Base-by-base conservation (phyloP, 1,140 invertebrate genomes). In the Caenorhabditis remanei region DNA sequence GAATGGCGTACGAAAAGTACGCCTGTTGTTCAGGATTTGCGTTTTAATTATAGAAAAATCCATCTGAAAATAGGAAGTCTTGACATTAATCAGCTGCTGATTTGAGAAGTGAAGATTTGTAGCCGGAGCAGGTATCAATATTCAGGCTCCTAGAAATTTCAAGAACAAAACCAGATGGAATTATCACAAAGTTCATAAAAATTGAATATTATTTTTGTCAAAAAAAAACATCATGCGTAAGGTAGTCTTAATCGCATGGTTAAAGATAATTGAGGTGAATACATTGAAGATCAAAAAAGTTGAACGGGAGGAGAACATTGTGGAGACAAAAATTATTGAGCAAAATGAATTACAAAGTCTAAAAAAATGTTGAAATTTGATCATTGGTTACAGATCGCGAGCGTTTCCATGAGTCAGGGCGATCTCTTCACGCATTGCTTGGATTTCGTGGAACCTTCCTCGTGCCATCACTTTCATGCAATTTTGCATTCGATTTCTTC, bases 381-480 rank as follows among this genome's bases (percentile, higher is more conserved):
- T 13, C n/a, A 43, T 8, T 46, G 46, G 6, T 50, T 79, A 13
- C n/a, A 46, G 21, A 9, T 79, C 71, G 4, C 71, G 43, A 4
- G 71, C 83, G 41, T 41, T 65, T 14, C 61, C 67, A n/a, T 87
- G 48, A 63, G 50, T 85, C 50, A 79, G 14, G 3, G 46, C 71
- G n/a, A 79, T 46, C 48, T 91, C 89, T 58, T 92, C 89, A 41
- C 84, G 85, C 87, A 92, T 88, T 48, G 92, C 87, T 14, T 91
- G 85, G 41, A 92, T 92, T 63, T 92, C 90, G 87, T 92, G 92
- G 83, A 92, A 92, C 14, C 85, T 55, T 14, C 91, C 91, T 43
- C 90, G 84, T 84, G 88, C 89, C 91, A 92, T 92, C 16, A 90
- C 90, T 16, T 89, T 43, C 91, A 87, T 53, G 50, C 19, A 92